Percentiles rank a stretch among this genome's conserved stretches.
Evolutionary conservation across 2,797 vertebrate species (phyloP).

Genomic region (Rhynchotus rufescens): DNA sequence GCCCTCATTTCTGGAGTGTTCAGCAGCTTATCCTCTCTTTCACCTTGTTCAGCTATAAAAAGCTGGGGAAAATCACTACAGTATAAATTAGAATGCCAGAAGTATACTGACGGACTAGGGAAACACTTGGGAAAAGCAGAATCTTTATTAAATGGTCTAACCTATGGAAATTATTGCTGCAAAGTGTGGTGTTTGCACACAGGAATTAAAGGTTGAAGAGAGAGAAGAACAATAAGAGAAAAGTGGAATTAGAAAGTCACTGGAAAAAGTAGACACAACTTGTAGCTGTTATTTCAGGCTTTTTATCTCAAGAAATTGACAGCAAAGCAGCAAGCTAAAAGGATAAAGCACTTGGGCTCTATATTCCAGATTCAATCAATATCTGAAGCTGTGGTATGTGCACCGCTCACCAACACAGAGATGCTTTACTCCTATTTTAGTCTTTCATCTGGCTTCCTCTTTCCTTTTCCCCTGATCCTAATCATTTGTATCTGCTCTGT

Average conservation of each 20-base stretch:
- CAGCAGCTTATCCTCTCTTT: background rate
- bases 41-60: background rate
- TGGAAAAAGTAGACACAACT: background rate
- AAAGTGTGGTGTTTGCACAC: background rate
- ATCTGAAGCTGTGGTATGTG: background rate
- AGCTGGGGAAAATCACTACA: background rate
- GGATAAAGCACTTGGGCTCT: background rate
- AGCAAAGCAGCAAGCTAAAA: background rate
- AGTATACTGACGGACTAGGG: background rate
- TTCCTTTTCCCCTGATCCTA: background rate
- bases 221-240: background rate
- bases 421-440: background rate
- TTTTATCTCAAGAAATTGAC: background rate
- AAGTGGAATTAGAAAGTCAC: background rate
- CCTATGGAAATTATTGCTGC: background rate
- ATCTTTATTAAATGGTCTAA: background rate
- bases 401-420: background rate
- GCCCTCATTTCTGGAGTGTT: rapidly evolving
- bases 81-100: background rate
- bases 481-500: background rate
- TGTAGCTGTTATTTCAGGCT: background rate
- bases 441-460: background rate
- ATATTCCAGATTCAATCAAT: background rate
- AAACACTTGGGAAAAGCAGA: background rate
- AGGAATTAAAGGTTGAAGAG: background rate